Base-by-base conservation (phyloP, 2,113 vertebrate species). In the Pyrgilauda ruficollis region DNA sequence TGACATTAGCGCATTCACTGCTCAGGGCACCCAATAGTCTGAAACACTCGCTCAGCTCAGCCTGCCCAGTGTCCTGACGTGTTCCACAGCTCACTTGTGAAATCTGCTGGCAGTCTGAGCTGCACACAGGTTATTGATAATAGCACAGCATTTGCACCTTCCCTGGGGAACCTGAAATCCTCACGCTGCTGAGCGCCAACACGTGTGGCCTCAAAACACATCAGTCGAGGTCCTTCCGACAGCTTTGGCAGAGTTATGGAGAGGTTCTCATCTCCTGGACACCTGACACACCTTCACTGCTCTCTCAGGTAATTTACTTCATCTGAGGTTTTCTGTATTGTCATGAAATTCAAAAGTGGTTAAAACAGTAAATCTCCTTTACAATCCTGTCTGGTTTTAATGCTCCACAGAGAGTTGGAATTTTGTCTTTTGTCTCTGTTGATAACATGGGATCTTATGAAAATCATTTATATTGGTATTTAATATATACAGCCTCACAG, bases 41-140 rank as follows among this genome's bases (percentile, higher is more conserved):
- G 39, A 77, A 78, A 31, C 23, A 33, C 5, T 85, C 0, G 0
- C 74, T 83, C 46, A 53, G 78, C 8, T 27, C 53, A 77, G 53
- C 52, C 24, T 0, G 1, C 46, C 35, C 1, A 0, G 11, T 23
- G 31, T 76, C 61, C 70, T 2, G 4, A 52, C 0, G 0, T n/a
- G 16, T 61, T 53, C 37, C 37, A 37, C 66, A 30, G 66, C 69
- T 87, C 69, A 68, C 44, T 46, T 2, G 0, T 67, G 26, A 37
- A 72, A 84, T 82, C 35, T 82, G 27, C 11, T 0, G 2, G 22
- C 53, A 73, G 11, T 20, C 26, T 43, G 70, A 95, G 78, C 46
- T 73, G 12, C 2, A 1, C 4, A 2, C 50, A 67, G 87, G 4
- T 80, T 90, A 63, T 24, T 88, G 79, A 55, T 90, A 91, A 73